These are phyloP conservation scores for Neotoxoptera formosana DNA, from an alignment of 1,140 invertebrate genomes.

Conservation along the genomic window DNA sequence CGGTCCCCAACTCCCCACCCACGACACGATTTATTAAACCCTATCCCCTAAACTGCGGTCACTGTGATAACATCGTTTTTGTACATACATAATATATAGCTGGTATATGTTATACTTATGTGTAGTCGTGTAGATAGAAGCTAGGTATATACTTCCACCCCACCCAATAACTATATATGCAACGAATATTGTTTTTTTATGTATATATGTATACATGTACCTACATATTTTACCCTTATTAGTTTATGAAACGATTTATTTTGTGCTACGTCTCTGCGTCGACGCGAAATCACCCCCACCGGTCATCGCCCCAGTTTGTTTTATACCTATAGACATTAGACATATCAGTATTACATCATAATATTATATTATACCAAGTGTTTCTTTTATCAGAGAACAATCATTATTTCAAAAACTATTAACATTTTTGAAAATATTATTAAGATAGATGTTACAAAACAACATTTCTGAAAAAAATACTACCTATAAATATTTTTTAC, in stretches of 20 bases:
- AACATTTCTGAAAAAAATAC: neutral
- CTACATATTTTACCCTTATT: neutral
- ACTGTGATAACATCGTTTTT: slow-evolving; percentile 13
- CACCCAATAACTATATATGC: neutral
- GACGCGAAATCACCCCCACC: neutral
- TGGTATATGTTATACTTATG: neutral
- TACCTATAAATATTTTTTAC: too few relatives aligned
- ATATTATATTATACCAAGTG: neutral
- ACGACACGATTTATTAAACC: neutral
- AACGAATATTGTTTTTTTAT: neutral
- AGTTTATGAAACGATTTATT: neutral
- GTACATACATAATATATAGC: neutral
- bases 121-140: neutral
- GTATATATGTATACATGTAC: neutral
- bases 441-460: neutral
- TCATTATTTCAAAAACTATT: neutral
- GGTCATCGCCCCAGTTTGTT: neutral
- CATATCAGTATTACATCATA: neutral
- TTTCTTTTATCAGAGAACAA: neutral
- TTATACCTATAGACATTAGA: too few relatives aligned
- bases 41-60: neutral
- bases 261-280: neutral
- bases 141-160: neutral
- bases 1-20: neutral
- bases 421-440: too few relatives aligned